Evolutionary conservation across 2,113 vertebrate species (phyloP), one percentile per base, ranked within the genome.

Genomic region (Todiramphus saurophagus): DNA sequence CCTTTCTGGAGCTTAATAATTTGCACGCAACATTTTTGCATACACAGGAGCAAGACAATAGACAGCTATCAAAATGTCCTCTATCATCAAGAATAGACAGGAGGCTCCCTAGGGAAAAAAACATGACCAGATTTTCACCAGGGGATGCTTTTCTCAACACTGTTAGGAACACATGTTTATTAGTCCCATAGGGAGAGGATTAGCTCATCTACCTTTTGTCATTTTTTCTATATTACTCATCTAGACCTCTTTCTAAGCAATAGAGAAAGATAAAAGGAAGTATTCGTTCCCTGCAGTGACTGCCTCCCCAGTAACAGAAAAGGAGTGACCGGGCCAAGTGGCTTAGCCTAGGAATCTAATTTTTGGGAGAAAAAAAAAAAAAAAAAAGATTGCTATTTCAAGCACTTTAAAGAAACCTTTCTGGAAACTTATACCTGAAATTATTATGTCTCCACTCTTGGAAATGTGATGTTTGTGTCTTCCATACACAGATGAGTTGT

Each of bases 131-230:
- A 73, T 93, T 95, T 95, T 84, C 62, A 92, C 74, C 46, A 76
- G 41, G 91, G 74, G 69, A 92, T 62, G 50, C 59, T 94, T 94
- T 87, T 41, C 84, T 63, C 70, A 43, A 18, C 25, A 30, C 20
- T 51, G 18, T 56, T 92, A 76, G 20, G 20, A 88, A 55, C 35
- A 90, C 86, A 59, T 44, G 76, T 14, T 80, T 94, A 83, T 77
- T 83, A 77, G 41, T 81, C 89, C 63, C 79, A 67, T 0, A 35
- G n/a, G 79, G 63, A 83, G 46, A 86, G 17, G 25, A 81, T 94
- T 97, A 90, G 50, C 67, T 94, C 72, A 94, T 93, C 59, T 67
- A 63, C n/a, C 25, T 31, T 86, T 83, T 2, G 2, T 94, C 93
- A n/a, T 88, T 50, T 84, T 81, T 55, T 76, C 76, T 80, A 23